A percentile compares a stretch with the other conserved stretches of the same genome.
Evolutionary conservation across 2,888 invertebrate genomes (phyloP).

Genomic region (Coecobrya sp.): DNA sequence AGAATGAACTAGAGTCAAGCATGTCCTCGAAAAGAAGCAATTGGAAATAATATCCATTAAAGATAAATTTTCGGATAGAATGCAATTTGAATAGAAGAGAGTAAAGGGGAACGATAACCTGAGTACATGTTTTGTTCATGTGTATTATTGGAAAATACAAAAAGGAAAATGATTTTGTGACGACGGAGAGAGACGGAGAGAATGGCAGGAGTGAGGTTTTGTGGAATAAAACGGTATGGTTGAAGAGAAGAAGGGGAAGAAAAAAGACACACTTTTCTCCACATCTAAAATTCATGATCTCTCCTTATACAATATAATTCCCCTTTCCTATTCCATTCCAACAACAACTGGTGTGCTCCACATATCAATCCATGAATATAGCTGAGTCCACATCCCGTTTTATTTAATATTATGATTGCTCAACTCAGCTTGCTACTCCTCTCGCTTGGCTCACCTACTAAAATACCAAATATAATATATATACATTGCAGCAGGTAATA

Average conservation of each 20-base stretch:
- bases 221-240: slow-evolving; percentile 13
- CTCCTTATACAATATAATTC: slow-evolving; percentile 53
- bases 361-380: background rate
- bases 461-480: background rate
- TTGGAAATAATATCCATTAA: slow-evolving; percentile 54
- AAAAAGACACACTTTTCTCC: slow-evolving; percentile 71
- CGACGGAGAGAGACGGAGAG: background rate
- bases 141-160: background rate
- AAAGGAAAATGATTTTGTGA: slow-evolving; percentile 40
- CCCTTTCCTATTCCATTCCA: slow-evolving; percentile 25
- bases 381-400: slow-evolving; percentile 38
- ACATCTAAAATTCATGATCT: slow-evolving; percentile 82
- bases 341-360: slow-evolving; percentile 25
- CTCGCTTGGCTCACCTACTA: background rate
- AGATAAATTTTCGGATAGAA: slow-evolving; percentile 56
- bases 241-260: slow-evolving; percentile 38
- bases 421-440: background rate
- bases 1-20: no score
- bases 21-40: background rate
- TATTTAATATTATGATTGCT: slow-evolving; percentile 58
- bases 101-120: background rate
- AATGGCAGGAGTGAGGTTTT: background rate
- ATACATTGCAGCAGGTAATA: background rate
- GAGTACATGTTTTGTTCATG: background rate
- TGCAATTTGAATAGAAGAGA: background rate